These are phyloP conservation scores for Ennomos fuscantarius DNA, from an alignment of 2,888 invertebrate genomes.

Conservation along the genomic window DNA sequence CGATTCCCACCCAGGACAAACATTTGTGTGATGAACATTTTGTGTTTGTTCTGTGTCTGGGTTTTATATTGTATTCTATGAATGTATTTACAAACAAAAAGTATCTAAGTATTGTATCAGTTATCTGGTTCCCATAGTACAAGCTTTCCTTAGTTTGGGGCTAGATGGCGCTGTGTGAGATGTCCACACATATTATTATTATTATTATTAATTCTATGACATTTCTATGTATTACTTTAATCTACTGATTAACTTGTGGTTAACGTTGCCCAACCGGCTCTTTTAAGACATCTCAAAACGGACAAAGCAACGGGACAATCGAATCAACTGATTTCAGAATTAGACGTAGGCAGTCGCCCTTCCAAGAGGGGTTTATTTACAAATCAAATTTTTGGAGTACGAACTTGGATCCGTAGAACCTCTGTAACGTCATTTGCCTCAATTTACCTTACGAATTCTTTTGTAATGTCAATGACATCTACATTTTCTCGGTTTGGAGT, in stretches of 20 bases:
- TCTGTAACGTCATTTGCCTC: constrained; percentile 52
- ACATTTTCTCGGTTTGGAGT: constrained; percentile 5
- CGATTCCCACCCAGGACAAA: no score
- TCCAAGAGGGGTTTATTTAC: constrained; percentile 57
- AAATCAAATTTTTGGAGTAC: constrained; percentile 63
- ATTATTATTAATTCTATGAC: background rate
- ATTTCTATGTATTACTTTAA: background rate
- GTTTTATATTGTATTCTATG: no score
- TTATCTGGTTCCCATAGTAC: no score
- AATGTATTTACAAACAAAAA: no score
- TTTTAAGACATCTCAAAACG: constrained; percentile 15
- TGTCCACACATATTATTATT: no score
- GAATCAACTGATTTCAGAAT: constrained; percentile 62
- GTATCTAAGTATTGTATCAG: no score
- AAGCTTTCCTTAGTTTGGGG: no score
- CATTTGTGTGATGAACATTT: no score
- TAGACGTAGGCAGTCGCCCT: constrained; percentile 48
- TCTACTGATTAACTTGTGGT: constrained; percentile 2
- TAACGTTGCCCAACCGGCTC: constrained; percentile 7
- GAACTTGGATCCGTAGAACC: constrained; percentile 41
- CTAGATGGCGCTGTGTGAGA: no score
- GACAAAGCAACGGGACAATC: constrained; percentile 48
- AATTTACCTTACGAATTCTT: constrained; percentile 48
- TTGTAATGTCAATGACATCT: constrained; percentile 36
- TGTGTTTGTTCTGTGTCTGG: no score